Base-by-base conservation (phyloP, 2,888 invertebrate genomes). In the Ametastegia equiseti region DNA sequence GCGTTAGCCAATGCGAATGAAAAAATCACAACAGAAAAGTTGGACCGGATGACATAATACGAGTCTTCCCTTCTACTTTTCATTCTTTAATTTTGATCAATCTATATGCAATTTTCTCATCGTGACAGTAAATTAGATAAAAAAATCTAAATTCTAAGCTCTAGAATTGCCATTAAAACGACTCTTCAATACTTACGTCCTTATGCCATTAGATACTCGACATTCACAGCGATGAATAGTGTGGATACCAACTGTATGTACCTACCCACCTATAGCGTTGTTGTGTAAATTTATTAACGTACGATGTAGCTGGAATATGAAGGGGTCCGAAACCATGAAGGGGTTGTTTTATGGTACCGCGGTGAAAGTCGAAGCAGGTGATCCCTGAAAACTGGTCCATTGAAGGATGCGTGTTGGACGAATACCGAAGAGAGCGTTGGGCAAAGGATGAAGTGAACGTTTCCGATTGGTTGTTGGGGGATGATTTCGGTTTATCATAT, bases 281-380 rank as follows among this genome's bases (percentile, higher is more conserved):
- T 45, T 71, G 27, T 47, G 27, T 27, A 45, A 71, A 71, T 71
- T 71, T 71, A 27, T 27, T 47, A 71, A 71, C 71, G 71, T 27
- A 42, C 47, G 30, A 27, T 42, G 27, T 71, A 69, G 42, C n/a
- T n/a, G 9, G 19, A n/a, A 47, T 30, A 45, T 27, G 30, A 42
- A 39, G 63, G 33, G 36, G 9, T 9, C 6, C 39, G 0, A 9
- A 19, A 39, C 3, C 5, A 11, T 2, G 9, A 42, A 47, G 30
- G 45, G 42, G 71, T n/a, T 47, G 67, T 39, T 19, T 2, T 19
- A 11, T n/a, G 39, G 39, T 39, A 67, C 15, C 67, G 67, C 39
- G n/a, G n/a, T n/a, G 11, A 39, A 67, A 39, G 67, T 67, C 67
- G 39, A 27, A n/a, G 67, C 67, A 67, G 67, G 67, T 67, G 67